These are phyloP conservation scores for Nilaparvata lugens DNA, from an alignment of 1,140 invertebrate genomes.

Conservation along the genomic window DNA sequence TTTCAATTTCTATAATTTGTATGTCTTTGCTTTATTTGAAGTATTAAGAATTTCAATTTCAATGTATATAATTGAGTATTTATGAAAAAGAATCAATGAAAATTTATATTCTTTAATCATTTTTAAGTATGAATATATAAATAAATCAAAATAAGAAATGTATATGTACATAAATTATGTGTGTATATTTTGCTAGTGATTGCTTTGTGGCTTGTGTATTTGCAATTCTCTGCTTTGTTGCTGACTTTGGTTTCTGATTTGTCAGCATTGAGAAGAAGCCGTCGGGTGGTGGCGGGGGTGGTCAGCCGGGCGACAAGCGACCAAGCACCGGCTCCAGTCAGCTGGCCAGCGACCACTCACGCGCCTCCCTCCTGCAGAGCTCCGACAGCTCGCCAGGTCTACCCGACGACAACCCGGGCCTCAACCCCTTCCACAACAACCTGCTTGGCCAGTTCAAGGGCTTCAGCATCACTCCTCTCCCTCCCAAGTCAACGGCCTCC, in stretches of 20 bases:
- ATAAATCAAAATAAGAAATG: no score
- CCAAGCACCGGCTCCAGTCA: conserved; percentile 13
- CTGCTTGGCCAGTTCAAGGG: conserved; percentile 80
- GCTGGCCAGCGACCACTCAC: conserved; percentile 21
- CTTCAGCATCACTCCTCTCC: conserved; percentile 61
- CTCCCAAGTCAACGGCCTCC: conserved; percentile 30
- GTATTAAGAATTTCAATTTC: no score
- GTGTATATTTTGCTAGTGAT: no score
- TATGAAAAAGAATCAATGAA: no score
- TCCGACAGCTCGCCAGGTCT: conserved; percentile 37
- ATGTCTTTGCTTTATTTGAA: no score
- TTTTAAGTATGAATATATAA: no score
- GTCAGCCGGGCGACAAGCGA: not conserved
- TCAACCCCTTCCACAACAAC: conserved; percentile 43
- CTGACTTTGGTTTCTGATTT: conserved; percentile 6
- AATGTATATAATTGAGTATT: no score
- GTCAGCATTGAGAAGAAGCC: conserved; percentile 20
- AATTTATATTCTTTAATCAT: no score
- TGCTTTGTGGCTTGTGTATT: not conserved
- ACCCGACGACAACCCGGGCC: conserved; percentile 41
- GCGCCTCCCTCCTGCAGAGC: conserved; percentile 39
- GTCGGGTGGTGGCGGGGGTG: not conserved
- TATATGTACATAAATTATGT: no score
- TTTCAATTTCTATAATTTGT: no score
- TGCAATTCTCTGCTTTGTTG: conserved; percentile 1